Base-by-base conservation (phyloP, 2,797 vertebrate genomes). In the Cossypha niveicapilla region DNA sequence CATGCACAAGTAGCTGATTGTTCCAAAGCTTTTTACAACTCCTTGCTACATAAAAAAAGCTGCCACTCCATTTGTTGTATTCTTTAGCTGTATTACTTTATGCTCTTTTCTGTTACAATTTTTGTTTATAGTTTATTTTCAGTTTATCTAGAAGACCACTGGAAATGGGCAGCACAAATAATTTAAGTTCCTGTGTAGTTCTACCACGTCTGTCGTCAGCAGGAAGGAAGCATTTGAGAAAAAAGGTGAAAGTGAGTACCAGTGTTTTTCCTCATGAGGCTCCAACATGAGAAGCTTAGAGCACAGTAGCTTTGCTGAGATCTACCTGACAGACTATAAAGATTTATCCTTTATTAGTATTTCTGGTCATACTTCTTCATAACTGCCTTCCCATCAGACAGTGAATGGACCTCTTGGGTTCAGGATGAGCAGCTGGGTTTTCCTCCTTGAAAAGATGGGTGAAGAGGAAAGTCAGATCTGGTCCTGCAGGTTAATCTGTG, bases 161-260 rank as follows among this genome's bases (percentile, higher is more conserved):
- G 19, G 8, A 10, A 91, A 45, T 60, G 13, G 48, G 27, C 34
- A 80, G 37, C 28, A 66, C 27, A 90, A 90, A 47, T 45, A 77
- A 54, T 30, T 88, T 7, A 47, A 77, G 9, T 48, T 11, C 9
- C 6, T 62, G 18, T 25, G 1, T 35, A 76, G 35, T 73, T 60
- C 30, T 79, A 50, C 21, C 10, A 42, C 0, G 0, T 42, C 48
- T 73, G 13, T 62, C 0, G 0, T 60, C 24, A 90, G 10, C 1
- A 4, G 48, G 28, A 79, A 74, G 66, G 11, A 66, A 10, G 4
- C 10, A 25, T 66, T 74, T 63, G 39, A 70, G n/a, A 56, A 79
- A 72, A 77, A 70, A 66, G 10, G 1, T 81, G 5, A 50, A 65
- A 74, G 32, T 15, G 19, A 30, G 15, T 81, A 68, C 5, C 11